Evolutionary conservation across 2,888 invertebrate species (phyloP).

Genomic region (Macrosoma leucophasiata): DNA sequence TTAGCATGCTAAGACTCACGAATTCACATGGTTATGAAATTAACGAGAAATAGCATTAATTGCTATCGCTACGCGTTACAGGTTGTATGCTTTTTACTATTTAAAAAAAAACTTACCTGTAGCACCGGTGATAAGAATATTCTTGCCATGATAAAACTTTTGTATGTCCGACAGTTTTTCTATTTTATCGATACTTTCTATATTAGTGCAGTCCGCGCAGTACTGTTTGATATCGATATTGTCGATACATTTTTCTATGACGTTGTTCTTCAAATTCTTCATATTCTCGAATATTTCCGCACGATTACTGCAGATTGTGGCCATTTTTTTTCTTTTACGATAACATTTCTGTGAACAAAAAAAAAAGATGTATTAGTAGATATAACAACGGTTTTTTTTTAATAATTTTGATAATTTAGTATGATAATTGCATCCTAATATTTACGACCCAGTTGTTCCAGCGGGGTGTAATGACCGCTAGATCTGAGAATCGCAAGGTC

Average conservation of each 20-base stretch:
- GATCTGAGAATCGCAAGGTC: too few species aligned
- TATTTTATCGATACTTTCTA: slow-evolving; percentile 33
- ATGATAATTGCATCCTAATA: too few species aligned
- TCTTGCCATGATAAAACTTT: slow-evolving; percentile 75
- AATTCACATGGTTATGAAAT: too few species aligned
- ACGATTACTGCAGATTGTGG: slow-evolving; percentile 31
- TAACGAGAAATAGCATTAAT: too few species aligned
- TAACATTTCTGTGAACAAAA: slow-evolving; percentile 36
- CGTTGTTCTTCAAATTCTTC: slow-evolving; percentile 20
- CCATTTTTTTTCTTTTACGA: slow-evolving; percentile 20
- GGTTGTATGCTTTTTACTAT: too few species aligned
- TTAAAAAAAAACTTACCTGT: slow-evolving; percentile 55
- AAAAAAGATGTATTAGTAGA: slow-evolving; percentile 4
- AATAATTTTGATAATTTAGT: too few species aligned
- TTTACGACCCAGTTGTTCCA: too few species aligned
- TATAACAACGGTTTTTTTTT: too few species aligned
- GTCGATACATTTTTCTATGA: slow-evolving; percentile 13
- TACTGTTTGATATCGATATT: slow-evolving; percentile 1
- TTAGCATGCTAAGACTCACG: too few species aligned
- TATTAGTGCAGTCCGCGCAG: slow-evolving; percentile 26
- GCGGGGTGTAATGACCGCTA: too few species aligned
- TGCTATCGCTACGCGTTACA: too few species aligned
- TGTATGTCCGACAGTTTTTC: slow-evolving; percentile 61
- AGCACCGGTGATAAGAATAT: slow-evolving; percentile 76
- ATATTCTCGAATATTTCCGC: slow-evolving; percentile 9